Evolutionary conservation across 2,888 invertebrate genomes (phyloP).

Genomic region (Crocallis elinguaria): DNA sequence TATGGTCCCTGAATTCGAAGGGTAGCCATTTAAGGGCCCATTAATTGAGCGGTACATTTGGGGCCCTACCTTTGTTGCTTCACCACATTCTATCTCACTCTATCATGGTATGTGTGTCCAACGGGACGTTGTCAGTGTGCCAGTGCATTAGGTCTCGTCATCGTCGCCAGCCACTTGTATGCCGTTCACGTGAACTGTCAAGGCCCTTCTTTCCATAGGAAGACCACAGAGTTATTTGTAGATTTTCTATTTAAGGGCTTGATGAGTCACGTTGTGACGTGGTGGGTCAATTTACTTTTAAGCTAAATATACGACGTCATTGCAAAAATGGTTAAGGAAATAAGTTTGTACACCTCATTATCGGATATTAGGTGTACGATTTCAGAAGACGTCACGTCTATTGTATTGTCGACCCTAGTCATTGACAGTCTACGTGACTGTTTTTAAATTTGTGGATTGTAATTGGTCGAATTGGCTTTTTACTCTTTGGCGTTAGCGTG

Average conservation of each 20-base stretch:
- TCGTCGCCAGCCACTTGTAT: constrained; percentile 42
- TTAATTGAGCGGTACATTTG: constrained; percentile 6
- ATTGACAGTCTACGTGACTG: constrained; percentile 16
- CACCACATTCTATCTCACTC: constrained; percentile 38
- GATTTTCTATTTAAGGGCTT: constrained; percentile 1
- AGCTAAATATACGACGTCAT: neutral
- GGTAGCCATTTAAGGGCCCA: constrained; percentile 1
- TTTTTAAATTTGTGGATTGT: no score
- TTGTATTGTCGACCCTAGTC: constrained; percentile 6
- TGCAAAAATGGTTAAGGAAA: no score
- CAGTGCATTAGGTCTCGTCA: constrained; percentile 39
- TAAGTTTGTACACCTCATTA: no score
- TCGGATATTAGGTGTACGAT: no score
- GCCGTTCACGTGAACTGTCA: constrained; percentile 44
- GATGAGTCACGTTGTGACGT: constrained; percentile 1
- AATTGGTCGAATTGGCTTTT: constrained; percentile 20
- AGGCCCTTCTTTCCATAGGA: constrained; percentile 23
- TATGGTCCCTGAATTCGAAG: neutral
- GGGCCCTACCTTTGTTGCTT: constrained; percentile 6
- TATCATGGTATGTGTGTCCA: constrained; percentile 47
- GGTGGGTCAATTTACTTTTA: neutral
- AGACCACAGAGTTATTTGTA: constrained; percentile 9
- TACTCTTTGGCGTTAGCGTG: no score
- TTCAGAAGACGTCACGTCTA: neutral
- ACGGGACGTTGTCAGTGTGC: constrained; percentile 45